Evolutionary conservation across 2,797 vertebrate genomes (phyloP).

Genomic region (Sebastes cheni): DNA sequence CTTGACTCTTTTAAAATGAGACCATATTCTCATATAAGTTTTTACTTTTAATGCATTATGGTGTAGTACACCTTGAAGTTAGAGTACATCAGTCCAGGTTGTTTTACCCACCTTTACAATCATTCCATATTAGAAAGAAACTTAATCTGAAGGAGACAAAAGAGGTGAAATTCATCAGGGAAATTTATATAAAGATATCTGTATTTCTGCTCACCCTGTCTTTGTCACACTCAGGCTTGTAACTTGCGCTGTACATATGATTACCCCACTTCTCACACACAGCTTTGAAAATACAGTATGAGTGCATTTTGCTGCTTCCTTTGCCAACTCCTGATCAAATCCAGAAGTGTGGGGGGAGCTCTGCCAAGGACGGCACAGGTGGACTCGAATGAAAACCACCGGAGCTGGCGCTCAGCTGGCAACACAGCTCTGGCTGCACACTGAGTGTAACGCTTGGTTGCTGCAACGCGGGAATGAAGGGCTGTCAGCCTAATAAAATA

Average conservation of each 20-base stretch:
- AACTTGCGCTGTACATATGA: background rate
- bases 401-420: conserved; percentile 34
- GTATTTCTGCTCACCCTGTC: background rate
- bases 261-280: conserved; percentile 18
- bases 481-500: conserved; percentile 49
- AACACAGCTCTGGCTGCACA: conserved; percentile 1
- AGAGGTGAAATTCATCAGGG: background rate
- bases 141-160: background rate
- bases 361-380: conserved; percentile 69
- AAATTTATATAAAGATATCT: background rate
- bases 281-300: conserved; percentile 12
- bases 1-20: conserved; percentile 50
- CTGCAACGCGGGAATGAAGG: conserved; percentile 26
- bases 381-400: conserved; percentile 57
- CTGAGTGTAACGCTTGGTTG: conserved; percentile 8
- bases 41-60: background rate
- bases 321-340: conserved; percentile 56
- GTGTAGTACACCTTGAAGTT: background rate
- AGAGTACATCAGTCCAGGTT: background rate
- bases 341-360: conserved; percentile 28
- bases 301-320: conserved; percentile 6
- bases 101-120: background rate
- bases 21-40: background rate
- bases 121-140: background rate
- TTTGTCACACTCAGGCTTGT: background rate